Evolutionary conservation across 2,888 invertebrate species (phyloP).

Genomic region (Hesperia comma): DNA sequence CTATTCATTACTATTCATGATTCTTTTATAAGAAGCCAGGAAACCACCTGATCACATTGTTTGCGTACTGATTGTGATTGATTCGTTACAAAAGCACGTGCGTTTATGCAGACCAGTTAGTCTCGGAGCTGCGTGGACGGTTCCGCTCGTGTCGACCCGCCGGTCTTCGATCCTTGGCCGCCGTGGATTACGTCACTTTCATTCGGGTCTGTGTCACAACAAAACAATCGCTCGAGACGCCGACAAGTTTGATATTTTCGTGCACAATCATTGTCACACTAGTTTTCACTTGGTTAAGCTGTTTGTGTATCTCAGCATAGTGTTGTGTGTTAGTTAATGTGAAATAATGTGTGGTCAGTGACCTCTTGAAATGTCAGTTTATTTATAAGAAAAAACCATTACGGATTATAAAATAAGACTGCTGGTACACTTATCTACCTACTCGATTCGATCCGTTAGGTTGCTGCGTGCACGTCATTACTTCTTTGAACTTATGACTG

Average conservation of each 20-base stretch:
- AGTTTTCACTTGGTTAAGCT: background rate
- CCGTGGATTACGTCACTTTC: slow-evolving; percentile 72
- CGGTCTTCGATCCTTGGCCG: slow-evolving; percentile 45
- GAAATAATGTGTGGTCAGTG: background rate
- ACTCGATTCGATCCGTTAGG: slow-evolving; percentile 28
- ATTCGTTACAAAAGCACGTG: slow-evolving; percentile 69
- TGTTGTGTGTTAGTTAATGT: background rate
- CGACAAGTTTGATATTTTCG: background rate
- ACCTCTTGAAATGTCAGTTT: background rate
- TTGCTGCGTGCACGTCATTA: slow-evolving; percentile 71
- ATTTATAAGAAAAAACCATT: background rate
- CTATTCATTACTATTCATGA: background rate
- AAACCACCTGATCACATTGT: slow-evolving; percentile 48
- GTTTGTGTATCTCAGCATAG: background rate
- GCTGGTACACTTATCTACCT: slow-evolving; percentile 40
- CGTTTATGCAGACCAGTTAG: slow-evolving; percentile 58
- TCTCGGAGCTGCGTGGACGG: slow-evolving; percentile 52
- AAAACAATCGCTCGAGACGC: slow-evolving; percentile 55
- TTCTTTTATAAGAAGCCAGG: slow-evolving; percentile 35
- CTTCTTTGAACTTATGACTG: slow-evolving; percentile 66
- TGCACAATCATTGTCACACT: background rate
- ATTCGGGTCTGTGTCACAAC: slow-evolving; percentile 51
- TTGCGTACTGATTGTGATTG: slow-evolving; percentile 57
- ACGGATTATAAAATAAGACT: background rate
- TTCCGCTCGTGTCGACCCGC: slow-evolving; percentile 46